Conservation (phyloP, 2,888 invertebrate genomes). For the Pecten maximus region DNA sequence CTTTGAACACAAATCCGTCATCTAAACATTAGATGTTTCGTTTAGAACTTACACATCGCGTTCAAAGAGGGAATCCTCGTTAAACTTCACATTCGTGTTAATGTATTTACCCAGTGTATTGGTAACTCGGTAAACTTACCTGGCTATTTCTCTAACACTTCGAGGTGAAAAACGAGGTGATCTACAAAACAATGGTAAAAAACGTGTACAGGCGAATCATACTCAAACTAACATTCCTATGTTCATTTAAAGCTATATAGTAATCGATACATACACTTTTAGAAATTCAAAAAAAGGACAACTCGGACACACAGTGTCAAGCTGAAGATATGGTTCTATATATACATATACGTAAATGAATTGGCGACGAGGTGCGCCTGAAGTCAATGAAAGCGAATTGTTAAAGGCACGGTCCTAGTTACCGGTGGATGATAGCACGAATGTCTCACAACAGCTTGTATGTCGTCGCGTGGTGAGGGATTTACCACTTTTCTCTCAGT, state of each 20-base stretch:
- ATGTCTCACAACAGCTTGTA: neutral
- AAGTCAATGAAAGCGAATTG: neutral
- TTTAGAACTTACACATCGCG: neutral
- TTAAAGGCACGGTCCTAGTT: neutral
- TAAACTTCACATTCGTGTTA: neutral
- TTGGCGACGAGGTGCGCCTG: neutral
- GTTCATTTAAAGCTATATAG: neutral
- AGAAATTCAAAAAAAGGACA: neutral
- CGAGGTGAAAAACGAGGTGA: neutral
- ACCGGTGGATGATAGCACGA: neutral
- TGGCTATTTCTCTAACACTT: neutral
- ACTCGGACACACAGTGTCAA: neutral
- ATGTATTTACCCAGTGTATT: conserved; percentile 11
- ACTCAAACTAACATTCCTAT: neutral
- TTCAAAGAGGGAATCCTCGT: neutral
- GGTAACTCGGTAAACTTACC: neutral
- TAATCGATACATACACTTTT: neutral
- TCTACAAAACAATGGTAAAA: neutral
- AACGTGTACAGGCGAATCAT: neutral
- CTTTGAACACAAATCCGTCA: neutral
- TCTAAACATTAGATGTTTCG: neutral
- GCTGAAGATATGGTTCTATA: neutral
- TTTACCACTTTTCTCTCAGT: neutral
- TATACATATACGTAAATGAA: neutral
- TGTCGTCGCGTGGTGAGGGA: neutral